phyloP scores from a whole-genome alignment of 2,888 invertebrate species.

The Endotricha flammealis region DNA sequence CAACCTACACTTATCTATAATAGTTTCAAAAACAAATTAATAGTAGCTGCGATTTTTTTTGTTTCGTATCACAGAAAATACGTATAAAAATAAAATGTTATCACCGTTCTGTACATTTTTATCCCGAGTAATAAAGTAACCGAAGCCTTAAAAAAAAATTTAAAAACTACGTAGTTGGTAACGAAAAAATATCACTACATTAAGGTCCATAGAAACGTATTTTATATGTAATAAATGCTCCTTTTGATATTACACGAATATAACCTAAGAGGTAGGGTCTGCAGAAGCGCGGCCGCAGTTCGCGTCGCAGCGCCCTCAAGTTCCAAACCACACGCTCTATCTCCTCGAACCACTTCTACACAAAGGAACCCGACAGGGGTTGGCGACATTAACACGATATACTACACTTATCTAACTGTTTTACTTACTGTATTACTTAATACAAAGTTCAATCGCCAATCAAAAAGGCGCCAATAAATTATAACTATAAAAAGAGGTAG shows the following conservation, averaged over 20 bases:
- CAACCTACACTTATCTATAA: slow-evolving; percentile 20
- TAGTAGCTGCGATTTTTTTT: slow-evolving; percentile 39
- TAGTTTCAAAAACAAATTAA: slow-evolving; percentile 19
- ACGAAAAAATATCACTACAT: slow-evolving; percentile 68
- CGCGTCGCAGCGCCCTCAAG: neutral
- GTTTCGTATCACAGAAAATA: slow-evolving; percentile 50
- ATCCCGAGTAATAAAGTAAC: slow-evolving; percentile 23
- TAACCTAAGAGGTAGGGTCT: slow-evolving; percentile 45
- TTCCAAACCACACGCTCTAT: neutral
- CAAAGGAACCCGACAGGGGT: too few relatives aligned
- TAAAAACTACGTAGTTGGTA: slow-evolving; percentile 60
- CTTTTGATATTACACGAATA: slow-evolving; percentile 39
- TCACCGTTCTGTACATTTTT: slow-evolving; percentile 17
- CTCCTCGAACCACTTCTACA: too few relatives aligned
- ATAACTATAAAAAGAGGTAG: neutral
- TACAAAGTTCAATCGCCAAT: too few relatives aligned
- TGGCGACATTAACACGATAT: too few relatives aligned
- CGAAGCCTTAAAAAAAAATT: slow-evolving; percentile 40
- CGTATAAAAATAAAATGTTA: slow-evolving; percentile 35
- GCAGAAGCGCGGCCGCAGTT: slow-evolving; percentile 23
- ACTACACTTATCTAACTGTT: too few relatives aligned
- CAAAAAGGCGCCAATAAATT: too few relatives aligned
- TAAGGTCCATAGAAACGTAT: slow-evolving; percentile 29
- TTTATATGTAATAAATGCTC: slow-evolving; percentile 55
- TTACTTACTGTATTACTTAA: too few relatives aligned